Conservation (phyloP, 2,888 invertebrate species). For the Eupithecia exiguata region DNA sequence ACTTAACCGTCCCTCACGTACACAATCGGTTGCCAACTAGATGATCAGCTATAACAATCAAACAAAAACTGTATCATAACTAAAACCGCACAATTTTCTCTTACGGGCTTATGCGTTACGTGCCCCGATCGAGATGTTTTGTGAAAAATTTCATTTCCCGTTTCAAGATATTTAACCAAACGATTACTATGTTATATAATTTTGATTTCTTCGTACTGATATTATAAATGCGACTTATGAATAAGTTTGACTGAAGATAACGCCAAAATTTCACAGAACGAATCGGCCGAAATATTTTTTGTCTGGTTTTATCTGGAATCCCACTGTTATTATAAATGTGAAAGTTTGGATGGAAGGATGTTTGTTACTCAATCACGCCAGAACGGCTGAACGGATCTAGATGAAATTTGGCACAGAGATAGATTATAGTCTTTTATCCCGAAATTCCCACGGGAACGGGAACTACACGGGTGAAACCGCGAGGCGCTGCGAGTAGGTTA, state of each 20-base stretch:
- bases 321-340: too few relatives aligned
- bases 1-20: constrained; percentile 61
- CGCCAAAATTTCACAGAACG: neutral
- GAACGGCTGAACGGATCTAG: too few relatives aligned
- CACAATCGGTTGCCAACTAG: constrained; percentile 64
- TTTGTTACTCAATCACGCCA: too few relatives aligned
- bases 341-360: too few relatives aligned
- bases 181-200: neutral
- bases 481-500: too few relatives aligned
- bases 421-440: too few relatives aligned
- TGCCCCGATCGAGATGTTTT: constrained; percentile 25
- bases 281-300: neutral
- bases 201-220: neutral
- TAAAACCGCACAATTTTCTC: constrained; percentile 65
- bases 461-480: too few relatives aligned
- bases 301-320: too few relatives aligned
- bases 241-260: neutral
- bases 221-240: neutral
- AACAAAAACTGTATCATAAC: constrained; percentile 72
- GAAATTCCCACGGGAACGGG: too few relatives aligned
- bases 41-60: constrained; percentile 62
- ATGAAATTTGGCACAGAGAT: too few relatives aligned
- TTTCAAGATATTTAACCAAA: constrained; percentile 13
- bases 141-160: constrained; percentile 23
- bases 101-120: constrained; percentile 43